Evolutionary conservation across 2,888 invertebrate genomes (phyloP).

Genomic region (Hanleya hanleyi): DNA sequence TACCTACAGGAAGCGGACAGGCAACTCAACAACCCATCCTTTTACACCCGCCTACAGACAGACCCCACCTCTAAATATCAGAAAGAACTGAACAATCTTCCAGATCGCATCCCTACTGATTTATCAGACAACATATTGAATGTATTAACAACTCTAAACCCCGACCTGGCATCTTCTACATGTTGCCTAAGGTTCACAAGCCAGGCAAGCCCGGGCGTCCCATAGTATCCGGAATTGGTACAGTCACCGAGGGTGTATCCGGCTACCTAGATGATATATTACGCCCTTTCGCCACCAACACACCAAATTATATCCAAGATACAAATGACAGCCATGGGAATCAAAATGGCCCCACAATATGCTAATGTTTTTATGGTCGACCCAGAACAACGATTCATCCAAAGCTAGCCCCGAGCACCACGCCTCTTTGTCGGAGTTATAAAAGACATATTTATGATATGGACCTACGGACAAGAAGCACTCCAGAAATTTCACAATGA

Average conservation of each 20-base stretch:
- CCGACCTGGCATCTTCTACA: too few relatives aligned
- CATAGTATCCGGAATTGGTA: background rate
- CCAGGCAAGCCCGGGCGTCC: background rate
- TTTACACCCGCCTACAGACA: too few relatives aligned
- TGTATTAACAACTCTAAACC: too few relatives aligned
- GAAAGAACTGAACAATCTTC: too few relatives aligned
- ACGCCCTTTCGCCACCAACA: background rate
- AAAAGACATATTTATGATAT: too few relatives aligned
- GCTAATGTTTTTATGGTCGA: background rate
- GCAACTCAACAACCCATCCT: too few relatives aligned
- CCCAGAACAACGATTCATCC: background rate
- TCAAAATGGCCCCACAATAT: background rate
- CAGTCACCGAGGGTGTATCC: background rate
- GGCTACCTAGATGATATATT: background rate
- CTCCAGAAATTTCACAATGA: too few relatives aligned
- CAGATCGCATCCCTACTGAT: too few relatives aligned
- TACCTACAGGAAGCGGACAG: too few relatives aligned
- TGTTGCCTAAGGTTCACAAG: background rate
- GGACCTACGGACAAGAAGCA: too few relatives aligned
- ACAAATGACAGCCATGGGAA: background rate
- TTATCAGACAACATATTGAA: too few relatives aligned
- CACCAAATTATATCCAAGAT: background rate
- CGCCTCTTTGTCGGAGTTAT: background rate
- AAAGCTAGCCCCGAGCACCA: background rate
- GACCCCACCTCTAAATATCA: too few relatives aligned